These are phyloP conservation scores for Phortica okadai DNA, from an alignment of 2,888 invertebrate genomes.

Conservation along the genomic window DNA sequence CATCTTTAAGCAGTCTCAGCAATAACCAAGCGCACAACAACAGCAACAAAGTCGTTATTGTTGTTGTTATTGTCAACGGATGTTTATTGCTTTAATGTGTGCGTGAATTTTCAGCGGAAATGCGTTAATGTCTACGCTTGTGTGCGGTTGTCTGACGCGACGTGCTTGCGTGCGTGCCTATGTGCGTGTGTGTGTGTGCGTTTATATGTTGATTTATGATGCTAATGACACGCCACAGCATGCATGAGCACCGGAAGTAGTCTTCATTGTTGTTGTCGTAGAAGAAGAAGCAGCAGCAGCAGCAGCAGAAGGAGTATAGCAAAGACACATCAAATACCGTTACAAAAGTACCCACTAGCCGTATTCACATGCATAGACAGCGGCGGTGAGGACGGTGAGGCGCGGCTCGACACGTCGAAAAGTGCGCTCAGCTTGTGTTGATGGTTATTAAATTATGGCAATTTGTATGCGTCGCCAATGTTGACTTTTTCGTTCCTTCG, in stretches of 20 bases:
- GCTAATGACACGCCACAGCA: constrained; percentile 70
- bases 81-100: constrained; percentile 72
- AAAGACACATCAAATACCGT: not conserved
- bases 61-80: constrained; percentile 49
- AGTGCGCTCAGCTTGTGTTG: constrained; percentile 52
- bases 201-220: constrained; percentile 72
- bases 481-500: not conserved
- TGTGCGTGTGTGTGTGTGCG: constrained; percentile 27
- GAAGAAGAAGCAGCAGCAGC: not conserved
- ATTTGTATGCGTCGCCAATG: constrained; percentile 60
- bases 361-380: not conserved
- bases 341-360: not conserved
- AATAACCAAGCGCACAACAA: constrained; percentile 10
- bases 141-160: constrained; percentile 14
- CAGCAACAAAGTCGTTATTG: constrained; percentile 19
- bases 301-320: not conserved
- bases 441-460: constrained; percentile 72
- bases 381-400: not conserved
- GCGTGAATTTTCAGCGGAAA: constrained; percentile 51
- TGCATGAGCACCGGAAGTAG: constrained; percentile 19
- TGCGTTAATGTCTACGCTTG: constrained; percentile 35
- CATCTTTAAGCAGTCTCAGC: constrained; percentile 54
- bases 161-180: not conserved
- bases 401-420: constrained; percentile 27
- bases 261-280: not conserved